Evolutionary conservation across 2,888 invertebrate species (phyloP), one percentile per base, ranked within the genome.

Genomic region (Eristalinus aeneus): DNA sequence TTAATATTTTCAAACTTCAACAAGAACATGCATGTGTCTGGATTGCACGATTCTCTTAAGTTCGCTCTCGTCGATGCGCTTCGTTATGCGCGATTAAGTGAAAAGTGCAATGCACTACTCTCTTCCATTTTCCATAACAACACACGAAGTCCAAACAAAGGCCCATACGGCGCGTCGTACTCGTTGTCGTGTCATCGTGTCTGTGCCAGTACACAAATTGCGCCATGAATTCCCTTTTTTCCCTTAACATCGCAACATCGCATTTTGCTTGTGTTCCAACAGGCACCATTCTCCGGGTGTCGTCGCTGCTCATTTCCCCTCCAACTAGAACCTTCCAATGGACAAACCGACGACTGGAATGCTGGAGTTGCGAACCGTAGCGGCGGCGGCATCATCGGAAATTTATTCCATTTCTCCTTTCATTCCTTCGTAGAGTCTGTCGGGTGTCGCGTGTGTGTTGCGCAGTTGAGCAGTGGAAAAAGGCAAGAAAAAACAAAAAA

Each of bases 381-480:
- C 46, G 4, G 16, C 53, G 67, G 11, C 76, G 80, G 85, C 85
- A 85, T 85, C 85, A 69, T 81, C 69, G 5, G 39, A 80, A 75
- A 85, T 68, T 63, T 72, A 85, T 85, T 80, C 56, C 68, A 80
- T 76, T 85, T 85, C 85, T 80, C 80, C 76, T 85, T 85, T 85
- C 85, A 85, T 85, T 85, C 68, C 76, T 81, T 72, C 54, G 72
- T 77, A 69, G 80, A 77, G 68, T 73, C 72, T 76, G 80, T 80
- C 36, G 76, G 80, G 85, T 85, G 9, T 81, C 80, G 85, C 65
- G 85, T 78, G 80, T 80, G 60, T 67, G 64, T 65, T 64, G 71
- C 67, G 63, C 34, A 46, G 68, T 68, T 63, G 2, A 46, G 16
- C 20, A 20, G 22, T 53, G 20, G 23, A 61, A 10, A 72, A 61